Conservation (phyloP, 2,888 invertebrate species). For the Agrotis ipsilon region DNA sequence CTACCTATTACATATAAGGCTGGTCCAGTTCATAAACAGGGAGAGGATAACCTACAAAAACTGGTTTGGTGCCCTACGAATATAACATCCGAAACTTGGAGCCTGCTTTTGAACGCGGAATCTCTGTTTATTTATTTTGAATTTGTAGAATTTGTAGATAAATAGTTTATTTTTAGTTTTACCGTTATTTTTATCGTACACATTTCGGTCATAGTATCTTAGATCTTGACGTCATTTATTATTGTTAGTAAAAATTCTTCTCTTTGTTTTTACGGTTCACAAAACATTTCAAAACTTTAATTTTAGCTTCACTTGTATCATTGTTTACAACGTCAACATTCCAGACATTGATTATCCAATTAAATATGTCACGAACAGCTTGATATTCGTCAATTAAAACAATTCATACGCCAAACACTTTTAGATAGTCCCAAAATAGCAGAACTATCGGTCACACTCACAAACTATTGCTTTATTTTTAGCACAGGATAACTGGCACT, state of each 20-base stretch:
- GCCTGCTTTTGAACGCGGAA: background rate
- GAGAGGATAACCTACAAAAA: background rate
- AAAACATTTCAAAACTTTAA: slow-evolving; percentile 40
- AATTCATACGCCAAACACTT: slow-evolving; percentile 7
- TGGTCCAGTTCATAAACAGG: background rate
- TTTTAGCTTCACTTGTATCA: slow-evolving; percentile 27
- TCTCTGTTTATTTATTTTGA: background rate
- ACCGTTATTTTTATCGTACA: background rate
- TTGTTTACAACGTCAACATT: background rate
- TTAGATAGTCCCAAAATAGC: slow-evolving; percentile 13
- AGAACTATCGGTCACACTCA: slow-evolving; percentile 8
- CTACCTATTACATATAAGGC: too few relatives aligned
- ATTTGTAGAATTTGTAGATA: too few relatives aligned
- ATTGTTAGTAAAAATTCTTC: slow-evolving; percentile 1
- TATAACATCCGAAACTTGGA: background rate
- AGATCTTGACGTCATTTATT: background rate
- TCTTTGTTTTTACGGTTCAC: background rate
- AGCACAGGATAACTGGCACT: slow-evolving; percentile 27
- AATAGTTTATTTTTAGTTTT: slow-evolving; percentile 15
- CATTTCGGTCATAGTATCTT: background rate
- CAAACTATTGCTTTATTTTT: slow-evolving; percentile 14
- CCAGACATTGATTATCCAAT: background rate
- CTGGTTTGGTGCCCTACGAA: slow-evolving; percentile 27
- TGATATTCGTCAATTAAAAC: slow-evolving; percentile 18
- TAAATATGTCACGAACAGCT: slow-evolving; percentile 17